Conservation (phyloP, 2,797 vertebrate genomes). For the Glossophaga mutica region DNA sequence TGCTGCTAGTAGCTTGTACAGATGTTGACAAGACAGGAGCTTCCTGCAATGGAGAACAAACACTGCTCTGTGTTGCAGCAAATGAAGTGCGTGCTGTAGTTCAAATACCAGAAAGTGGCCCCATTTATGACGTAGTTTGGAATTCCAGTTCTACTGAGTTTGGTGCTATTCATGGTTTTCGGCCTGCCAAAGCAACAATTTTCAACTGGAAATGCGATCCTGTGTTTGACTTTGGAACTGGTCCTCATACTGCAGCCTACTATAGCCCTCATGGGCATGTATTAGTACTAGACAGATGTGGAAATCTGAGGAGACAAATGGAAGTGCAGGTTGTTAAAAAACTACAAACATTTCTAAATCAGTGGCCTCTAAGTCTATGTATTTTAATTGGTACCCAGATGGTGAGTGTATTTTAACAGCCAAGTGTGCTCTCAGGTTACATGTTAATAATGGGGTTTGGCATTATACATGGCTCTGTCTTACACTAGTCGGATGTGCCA, state of each 20-base stretch:
- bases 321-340: conserved; percentile 96
- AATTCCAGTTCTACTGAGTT: conserved; percentile 83
- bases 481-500: conserved; percentile 81
- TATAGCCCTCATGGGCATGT: conserved; percentile 95
- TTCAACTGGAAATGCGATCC: conserved; percentile 95
- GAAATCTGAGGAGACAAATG: conserved; percentile 94
- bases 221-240: conserved; percentile 95
- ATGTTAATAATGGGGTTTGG: conserved; percentile 93
- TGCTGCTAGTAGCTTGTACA: conserved; percentile 92
- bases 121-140: conserved; percentile 95
- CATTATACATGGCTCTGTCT: conserved; percentile 90
- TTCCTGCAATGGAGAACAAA: conserved; percentile 96
- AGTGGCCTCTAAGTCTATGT: conserved; percentile 90
- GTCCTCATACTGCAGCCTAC: conserved; percentile 91
- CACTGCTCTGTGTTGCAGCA: conserved; percentile 89
- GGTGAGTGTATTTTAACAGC: conserved; percentile 77
- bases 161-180: conserved; percentile 91
- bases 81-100: conserved; percentile 91
- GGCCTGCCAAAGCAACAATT: conserved; percentile 95
- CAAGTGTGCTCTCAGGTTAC: conserved; percentile 91
- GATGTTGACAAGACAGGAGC: conserved; percentile 95
- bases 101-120: conserved; percentile 91
- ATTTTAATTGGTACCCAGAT: conserved; percentile 94
- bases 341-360: conserved; percentile 93
- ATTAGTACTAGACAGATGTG: conserved; percentile 93